These are phyloP conservation scores for Cephus runcator DNA, from an alignment of 2,888 invertebrate species.

Conservation along the genomic window DNA sequence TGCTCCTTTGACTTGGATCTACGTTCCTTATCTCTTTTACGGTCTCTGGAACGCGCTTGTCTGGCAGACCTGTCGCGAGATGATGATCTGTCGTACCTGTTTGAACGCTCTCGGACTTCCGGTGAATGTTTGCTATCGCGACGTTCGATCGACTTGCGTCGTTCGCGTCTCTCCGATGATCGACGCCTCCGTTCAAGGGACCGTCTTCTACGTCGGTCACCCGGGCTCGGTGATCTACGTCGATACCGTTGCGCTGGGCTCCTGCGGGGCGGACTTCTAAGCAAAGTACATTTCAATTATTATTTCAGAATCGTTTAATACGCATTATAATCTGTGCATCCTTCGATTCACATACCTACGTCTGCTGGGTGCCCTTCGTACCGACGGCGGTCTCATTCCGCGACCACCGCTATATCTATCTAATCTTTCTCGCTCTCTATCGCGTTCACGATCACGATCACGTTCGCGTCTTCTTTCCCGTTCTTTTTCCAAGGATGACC, in stretches of 20 bases:
- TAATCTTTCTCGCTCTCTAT: conserved; percentile 56
- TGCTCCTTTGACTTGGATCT: conserved; percentile 63
- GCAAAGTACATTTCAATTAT: no score
- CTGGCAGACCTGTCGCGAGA: conserved; percentile 61
- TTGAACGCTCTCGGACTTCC: conserved; percentile 51
- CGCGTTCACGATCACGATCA: conserved; percentile 59
- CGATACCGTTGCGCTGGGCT: conserved; percentile 57
- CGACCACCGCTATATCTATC: conserved; percentile 59
- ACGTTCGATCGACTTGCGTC: conserved; percentile 54
- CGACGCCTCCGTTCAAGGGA: conserved; percentile 58
- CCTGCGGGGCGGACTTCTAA: conserved; percentile 56
- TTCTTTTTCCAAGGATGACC: conserved; percentile 62
- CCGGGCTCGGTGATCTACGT: conserved; percentile 59
- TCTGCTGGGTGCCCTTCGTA: conserved; percentile 56
- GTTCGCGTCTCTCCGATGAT: conserved; percentile 58
- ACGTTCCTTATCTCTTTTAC: conserved; percentile 59
- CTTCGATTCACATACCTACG: conserved; percentile 50
- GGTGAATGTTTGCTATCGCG: conserved; percentile 58
- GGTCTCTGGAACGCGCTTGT: conserved; percentile 60
- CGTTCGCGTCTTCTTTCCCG: no score
- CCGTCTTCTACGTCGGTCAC: conserved; percentile 54
- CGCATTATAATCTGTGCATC: no score
- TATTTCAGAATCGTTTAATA: no score
- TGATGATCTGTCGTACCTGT: conserved; percentile 59
- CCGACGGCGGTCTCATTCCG: conserved; percentile 63